Evolutionary conservation across 2,113 vertebrate species (phyloP), one percentile per base, ranked within the genome.

Genomic region (Myotis davidii): DNA sequence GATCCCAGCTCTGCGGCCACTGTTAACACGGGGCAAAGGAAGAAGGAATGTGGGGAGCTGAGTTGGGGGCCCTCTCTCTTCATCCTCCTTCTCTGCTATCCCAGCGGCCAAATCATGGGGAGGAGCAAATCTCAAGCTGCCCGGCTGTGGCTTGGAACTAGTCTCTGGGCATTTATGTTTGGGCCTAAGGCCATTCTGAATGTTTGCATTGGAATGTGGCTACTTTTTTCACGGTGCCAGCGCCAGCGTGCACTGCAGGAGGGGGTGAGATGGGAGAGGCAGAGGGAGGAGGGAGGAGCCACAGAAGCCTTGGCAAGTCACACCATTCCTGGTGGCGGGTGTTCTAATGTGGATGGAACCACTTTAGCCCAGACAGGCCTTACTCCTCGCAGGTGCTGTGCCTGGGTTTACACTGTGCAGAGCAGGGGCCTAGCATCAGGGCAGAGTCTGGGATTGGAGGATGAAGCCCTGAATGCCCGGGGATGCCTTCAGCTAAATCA

Each of bases 231-330:
- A 4, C 1, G 52, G 9, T 23, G 32, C 16, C 42, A 34, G 13
- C 1, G 1, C 14, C 20, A 4, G 0, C 13, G 2, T 37, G 13
- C 25, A 4, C 20, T 17, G 16, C 42, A 13, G 23, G 9, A 4
- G 12, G 12, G 25, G 16, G 4, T 12, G 20, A 16, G 4, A 0
- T 2, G 9, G 10, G 14, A 7, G 21, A 59, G 14, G 13, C 5
- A 11, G 6, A 14, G 3, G 20, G 45, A 48, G 73, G 73, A 12
- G 45, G 23, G 4, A 39, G 5, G 10, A 85, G 5, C 11, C 12
- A 2, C 59, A 34, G 81, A 21, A 20, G 9, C 12, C 2, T 23
- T 59, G 0, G 27, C 23, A 21, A 69, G 5, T 7, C 18, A 0
- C 8, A 1, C 1, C 5, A 10, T 9, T 61, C 5, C 48, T 11